phyloP scores from a whole-genome alignment of 2,888 invertebrate genomes.

The Linyphia triangularis region DNA sequence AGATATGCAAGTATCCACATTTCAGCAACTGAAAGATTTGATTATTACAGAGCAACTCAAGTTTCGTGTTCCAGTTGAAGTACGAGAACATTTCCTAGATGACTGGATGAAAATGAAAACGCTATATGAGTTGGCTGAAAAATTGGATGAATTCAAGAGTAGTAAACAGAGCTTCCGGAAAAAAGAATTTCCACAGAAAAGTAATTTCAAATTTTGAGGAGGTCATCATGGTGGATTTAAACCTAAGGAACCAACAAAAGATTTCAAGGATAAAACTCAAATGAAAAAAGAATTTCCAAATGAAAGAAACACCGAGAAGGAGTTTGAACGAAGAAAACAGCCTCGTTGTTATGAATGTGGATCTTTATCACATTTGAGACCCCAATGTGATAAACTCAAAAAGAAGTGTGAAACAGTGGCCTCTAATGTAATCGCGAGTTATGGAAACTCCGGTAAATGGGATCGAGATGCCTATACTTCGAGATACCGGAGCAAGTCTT shows the following conservation, averaged over 20 bases:
- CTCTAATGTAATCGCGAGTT: background rate
- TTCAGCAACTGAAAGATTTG: constrained; percentile 16
- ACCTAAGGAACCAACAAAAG: background rate
- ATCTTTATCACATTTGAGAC: background rate
- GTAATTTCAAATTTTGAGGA: background rate
- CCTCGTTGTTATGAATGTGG: constrained; percentile 30
- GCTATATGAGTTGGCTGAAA: background rate
- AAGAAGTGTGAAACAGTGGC: background rate
- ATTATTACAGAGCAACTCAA: constrained; percentile 21
- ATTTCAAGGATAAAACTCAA: background rate
- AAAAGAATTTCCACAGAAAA: background rate
- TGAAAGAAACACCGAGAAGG: background rate
- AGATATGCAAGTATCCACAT: background rate
- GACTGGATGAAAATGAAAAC: background rate
- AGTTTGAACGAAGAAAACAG: constrained; percentile 12
- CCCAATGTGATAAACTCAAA: constrained; percentile 24
- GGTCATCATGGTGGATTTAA: background rate
- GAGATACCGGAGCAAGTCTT: constrained; percentile 23
- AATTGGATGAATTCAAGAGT: constrained; percentile 5
- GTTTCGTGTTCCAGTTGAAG: background rate
- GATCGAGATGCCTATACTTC: constrained; percentile 6
- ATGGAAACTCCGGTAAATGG: background rate
- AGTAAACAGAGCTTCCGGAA: background rate
- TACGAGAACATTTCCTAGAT: constrained; percentile 20
- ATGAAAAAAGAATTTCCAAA: background rate